Evolutionary conservation across 1,140 invertebrate genomes (phyloP), one percentile per base, ranked within the genome.

Genomic region (Lamellibrachia luymesi): DNA sequence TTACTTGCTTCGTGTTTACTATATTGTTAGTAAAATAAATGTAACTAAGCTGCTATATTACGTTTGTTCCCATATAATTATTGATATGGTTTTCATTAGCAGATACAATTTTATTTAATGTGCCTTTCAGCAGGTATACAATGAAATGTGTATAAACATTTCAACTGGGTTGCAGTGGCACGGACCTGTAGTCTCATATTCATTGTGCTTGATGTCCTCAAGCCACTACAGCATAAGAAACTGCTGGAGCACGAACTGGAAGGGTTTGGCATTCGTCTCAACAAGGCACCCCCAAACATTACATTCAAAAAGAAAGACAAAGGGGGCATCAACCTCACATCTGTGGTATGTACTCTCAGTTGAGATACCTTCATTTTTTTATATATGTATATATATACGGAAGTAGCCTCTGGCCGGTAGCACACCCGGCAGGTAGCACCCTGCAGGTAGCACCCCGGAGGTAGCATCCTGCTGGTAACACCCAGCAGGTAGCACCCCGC

Each of bases 191-290:
- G 98, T 96, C 97, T 99, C 2, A 99, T 99, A 95, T 99, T 99
- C 95, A 99, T 99, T 95, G 99, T 99, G 2, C 96, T 99, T 50
- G 99, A 99, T 96, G 99, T 99, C 1, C 96, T 99, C 25, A 99
- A 99, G 96, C 99, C 99, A 0, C 96, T 99, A 90, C 98, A 98
- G 91, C 99, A 99, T 95, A 99, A 99, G 96, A 98, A 98, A 95
- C 96, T 99, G 1, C 97, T 99, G 93, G 99, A 99, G 96, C 98
- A 99, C 95, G 99, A 99, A 97, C 97, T 99, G 96, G 99, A 99
- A 97, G 99, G 99, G 50, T 99, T 99, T 96, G 99, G 99, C 2
- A 97, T 99, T 90, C 97, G 99, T 94, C 97, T 99, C 17, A 99
- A 99, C 96, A 99, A 99, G 96, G 97, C 98, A 95, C 99, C 99